Evolutionary conservation across 2,113 vertebrate species (phyloP).

Genomic region (Chelonoidis abingdonii): DNA sequence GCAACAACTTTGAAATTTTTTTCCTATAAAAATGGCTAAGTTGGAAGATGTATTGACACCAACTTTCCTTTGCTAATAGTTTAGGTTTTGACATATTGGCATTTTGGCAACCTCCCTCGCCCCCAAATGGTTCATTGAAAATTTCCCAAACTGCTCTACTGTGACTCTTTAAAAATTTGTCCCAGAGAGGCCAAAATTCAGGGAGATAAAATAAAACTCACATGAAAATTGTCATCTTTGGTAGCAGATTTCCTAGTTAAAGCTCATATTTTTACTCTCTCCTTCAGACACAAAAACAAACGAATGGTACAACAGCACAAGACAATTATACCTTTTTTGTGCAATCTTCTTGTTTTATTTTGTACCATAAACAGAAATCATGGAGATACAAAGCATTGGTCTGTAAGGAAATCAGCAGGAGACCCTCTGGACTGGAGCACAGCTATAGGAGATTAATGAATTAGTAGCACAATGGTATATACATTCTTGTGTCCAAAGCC

Average conservation of each 20-base stretch:
- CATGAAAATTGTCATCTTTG: neutral
- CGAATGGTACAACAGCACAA: neutral
- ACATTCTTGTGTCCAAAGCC: neutral
- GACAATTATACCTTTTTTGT: neutral
- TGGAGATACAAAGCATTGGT: neutral
- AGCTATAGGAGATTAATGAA: neutral
- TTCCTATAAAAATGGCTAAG: neutral
- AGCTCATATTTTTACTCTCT: neutral
- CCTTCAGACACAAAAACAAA: neutral
- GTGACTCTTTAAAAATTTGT: neutral
- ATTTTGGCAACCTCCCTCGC: neutral
- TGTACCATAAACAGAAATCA: neutral
- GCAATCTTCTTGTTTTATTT: constrained; percentile 21
- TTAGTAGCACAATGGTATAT: neutral
- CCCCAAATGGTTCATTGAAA: neutral
- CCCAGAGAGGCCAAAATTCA: neutral
- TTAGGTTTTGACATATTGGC: neutral
- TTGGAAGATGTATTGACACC: neutral
- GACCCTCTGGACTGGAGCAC: neutral
- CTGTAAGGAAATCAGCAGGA: neutral
- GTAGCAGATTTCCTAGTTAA: neutral
- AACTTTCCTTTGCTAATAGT: neutral
- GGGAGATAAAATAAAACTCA: neutral
- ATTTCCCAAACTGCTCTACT: neutral
- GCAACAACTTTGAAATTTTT: neutral